Percentiles rank a stretch among this genome's conserved stretches.
Conservation (phyloP, 1,140 invertebrate genomes). For the Apis dorsata region DNA sequence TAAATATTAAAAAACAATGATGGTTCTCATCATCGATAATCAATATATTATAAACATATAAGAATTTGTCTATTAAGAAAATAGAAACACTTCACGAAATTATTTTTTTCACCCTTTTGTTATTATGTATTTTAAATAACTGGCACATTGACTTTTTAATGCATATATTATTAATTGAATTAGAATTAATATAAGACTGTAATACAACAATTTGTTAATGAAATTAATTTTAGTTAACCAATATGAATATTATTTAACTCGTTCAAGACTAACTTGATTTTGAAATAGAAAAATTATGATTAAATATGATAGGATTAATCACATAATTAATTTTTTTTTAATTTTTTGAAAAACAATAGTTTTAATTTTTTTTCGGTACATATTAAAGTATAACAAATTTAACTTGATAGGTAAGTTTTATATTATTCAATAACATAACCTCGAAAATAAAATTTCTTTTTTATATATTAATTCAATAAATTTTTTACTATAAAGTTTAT, state of each 20-base stretch:
- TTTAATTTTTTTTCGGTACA: too few species aligned
- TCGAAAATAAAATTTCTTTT: background rate
- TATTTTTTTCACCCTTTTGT: background rate
- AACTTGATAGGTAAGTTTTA: constrained; percentile 9
- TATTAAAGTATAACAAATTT: background rate
- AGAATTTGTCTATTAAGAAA: background rate
- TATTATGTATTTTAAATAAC: background rate
- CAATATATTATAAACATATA: constrained; percentile 32
- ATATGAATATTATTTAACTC: background rate
- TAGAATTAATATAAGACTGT: background rate
- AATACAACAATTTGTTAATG: background rate
- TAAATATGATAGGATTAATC: background rate
- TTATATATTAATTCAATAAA: background rate
- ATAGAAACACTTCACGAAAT: background rate
- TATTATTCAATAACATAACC: constrained; percentile 30
- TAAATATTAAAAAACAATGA: constrained; percentile 38
- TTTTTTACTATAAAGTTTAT: background rate
- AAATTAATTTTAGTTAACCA: background rate
- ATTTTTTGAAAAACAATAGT: background rate
- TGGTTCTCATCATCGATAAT: constrained; percentile 18
- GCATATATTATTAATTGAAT: background rate
- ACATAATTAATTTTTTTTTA: background rate
- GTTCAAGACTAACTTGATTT: background rate
- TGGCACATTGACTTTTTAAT: background rate
- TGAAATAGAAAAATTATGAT: background rate